phyloP scores from a whole-genome alignment of 2,113 vertebrate species.

The Lathamus discolor region DNA sequence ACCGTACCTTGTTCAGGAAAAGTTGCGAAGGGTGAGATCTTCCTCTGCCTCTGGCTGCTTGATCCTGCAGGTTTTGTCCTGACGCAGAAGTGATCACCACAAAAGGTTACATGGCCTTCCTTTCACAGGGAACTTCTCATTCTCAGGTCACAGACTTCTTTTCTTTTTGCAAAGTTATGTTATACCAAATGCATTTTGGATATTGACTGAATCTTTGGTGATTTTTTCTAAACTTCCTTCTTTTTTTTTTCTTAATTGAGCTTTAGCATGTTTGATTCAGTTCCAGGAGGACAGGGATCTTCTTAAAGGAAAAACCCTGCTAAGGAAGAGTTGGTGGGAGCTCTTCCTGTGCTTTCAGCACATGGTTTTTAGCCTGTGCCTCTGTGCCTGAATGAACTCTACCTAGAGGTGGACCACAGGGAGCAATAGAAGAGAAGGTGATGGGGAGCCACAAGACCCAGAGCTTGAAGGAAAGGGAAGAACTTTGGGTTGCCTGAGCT shows the following conservation, averaged over 20 bases:
- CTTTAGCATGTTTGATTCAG: not conserved
- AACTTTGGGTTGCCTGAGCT: not conserved
- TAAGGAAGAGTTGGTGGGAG: not conserved
- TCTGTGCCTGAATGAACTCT: not conserved
- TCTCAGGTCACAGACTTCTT: not conserved
- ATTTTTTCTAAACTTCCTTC: not conserved
- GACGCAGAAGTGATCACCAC: not conserved
- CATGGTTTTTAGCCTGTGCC: not conserved
- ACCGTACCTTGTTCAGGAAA: not conserved
- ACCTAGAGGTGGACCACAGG: not conserved
- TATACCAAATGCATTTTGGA: not conserved
- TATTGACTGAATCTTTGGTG: not conserved
- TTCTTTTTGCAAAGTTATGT: not conserved
- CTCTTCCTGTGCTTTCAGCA: not conserved
- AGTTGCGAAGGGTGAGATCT: not conserved
- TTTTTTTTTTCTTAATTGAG: not conserved
- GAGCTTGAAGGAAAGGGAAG: not conserved
- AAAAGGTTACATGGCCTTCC: not conserved
- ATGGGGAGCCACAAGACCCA: not conserved
- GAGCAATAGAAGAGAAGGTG: not conserved
- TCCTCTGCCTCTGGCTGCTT: not conserved
- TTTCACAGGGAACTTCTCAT: not conserved
- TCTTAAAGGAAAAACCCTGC: not conserved
- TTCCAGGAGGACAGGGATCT: not conserved
- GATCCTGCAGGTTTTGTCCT: not conserved